Percentiles rank a stretch among this genome's conserved stretches.
Conservation (phyloP, 2,888 invertebrate genomes). For the Limnephilus rhombicus region DNA sequence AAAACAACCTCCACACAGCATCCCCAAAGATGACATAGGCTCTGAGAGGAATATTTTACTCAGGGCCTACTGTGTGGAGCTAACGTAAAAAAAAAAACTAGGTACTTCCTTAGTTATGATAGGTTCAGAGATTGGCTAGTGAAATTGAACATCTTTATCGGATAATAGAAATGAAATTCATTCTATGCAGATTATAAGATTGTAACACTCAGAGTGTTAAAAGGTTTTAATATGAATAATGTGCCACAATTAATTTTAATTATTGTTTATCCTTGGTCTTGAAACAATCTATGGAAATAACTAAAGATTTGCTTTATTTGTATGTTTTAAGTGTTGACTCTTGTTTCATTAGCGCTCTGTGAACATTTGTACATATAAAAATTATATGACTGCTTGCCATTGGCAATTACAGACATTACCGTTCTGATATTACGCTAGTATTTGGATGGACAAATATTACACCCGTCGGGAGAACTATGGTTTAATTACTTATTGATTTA, state of each 20-base stretch:
- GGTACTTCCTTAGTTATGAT: background rate
- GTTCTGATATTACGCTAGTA: conserved; percentile 9
- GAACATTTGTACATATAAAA: background rate
- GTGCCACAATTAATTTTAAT: background rate
- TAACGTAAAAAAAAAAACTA: no score
- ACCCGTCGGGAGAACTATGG: background rate
- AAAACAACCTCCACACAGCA: no score
- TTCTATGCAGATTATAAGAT: background rate
- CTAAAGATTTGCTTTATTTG: background rate
- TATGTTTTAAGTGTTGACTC: background rate
- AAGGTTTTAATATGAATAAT: background rate
- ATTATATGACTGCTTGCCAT: background rate
- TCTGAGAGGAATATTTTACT: no score
- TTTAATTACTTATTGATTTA: background rate
- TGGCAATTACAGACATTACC: background rate
- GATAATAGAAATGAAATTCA: background rate
- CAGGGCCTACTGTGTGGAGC: no score
- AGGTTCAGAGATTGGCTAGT: background rate
- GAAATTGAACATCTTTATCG: no score
- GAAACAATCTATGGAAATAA: conserved; percentile 1
- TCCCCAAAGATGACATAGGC: no score
- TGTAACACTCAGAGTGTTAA: no score
- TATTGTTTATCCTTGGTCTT: background rate
- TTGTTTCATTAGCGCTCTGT: background rate
- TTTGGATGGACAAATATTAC: background rate